Base-by-base conservation (phyloP, 53 echinoderm and acorn worm species). In the Echinometra lucunter region DNA sequence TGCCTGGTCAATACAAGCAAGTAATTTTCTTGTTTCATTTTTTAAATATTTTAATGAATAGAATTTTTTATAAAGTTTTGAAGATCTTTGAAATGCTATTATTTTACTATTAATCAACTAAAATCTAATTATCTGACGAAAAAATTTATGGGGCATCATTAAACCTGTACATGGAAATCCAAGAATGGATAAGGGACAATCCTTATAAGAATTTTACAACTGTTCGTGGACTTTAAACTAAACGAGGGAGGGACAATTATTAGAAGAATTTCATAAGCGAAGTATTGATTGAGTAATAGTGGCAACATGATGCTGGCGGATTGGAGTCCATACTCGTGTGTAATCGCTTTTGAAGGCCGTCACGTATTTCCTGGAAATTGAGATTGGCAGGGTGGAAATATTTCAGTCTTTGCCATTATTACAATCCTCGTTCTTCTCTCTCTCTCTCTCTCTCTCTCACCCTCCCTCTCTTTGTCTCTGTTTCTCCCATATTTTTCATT, bases 321-420 rank as follows among this genome's bases (percentile, higher is more conserved):
- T 40, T 21, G 5, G 42, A 6, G 78, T 42, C 42, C 78, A 12
- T 78, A 42, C 40, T 78, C 42, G 78, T 42, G 23, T 78, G 56
- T 49, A 88, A 57, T 94, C 94, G 75, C 66, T 66, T 10, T 37
- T 66, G 88, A 57, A 67, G 30, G 45, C 45, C 94, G 44, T 94
- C 88, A 58, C 87, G 38, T 11, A 66, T 66, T 66, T 81, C 66
- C 32, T 87, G 49, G 49, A 87, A 57, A 25, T 94, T 30, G 88
- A 56, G 7, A 88, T 88, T 21, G 88, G 56, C 88, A 34, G 56
- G 88, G 88, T 56, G 56, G 88, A 88, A 88, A 88, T 78, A 78
- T 78, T 35, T 75, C 92, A 47, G 70, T 92, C 78, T 70, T 92
- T 23, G 37, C 35, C 37, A 57, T 74, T 92, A 92, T 92, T 70